A percentile compares a stretch with the other conserved stretches of the same genome.
phyloP scores from a whole-genome alignment of 2,113 vertebrate species.

The cattle (Bos taurus) region DNA sequence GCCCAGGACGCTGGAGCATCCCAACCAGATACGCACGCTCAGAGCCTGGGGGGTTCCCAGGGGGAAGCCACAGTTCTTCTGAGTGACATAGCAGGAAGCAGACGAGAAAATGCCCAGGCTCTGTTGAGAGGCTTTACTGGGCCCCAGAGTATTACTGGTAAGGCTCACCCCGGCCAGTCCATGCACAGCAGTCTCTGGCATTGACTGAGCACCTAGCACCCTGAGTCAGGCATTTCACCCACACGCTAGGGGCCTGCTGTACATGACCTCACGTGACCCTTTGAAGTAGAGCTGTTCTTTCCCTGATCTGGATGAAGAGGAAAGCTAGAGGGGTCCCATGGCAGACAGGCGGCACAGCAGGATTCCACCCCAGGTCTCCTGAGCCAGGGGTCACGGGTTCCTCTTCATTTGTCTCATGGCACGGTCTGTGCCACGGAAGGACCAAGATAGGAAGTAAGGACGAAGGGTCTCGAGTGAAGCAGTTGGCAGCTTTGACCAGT shows the following conservation, averaged over 20 bases:
- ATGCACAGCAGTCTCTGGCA: not conserved
- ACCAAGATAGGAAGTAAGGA: not conserved
- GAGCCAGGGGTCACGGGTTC: not conserved
- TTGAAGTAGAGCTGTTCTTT: accelerated
- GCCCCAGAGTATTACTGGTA: accelerated
- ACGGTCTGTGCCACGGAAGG: accelerated
- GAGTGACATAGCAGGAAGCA: not conserved
- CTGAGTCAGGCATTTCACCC: not conserved
- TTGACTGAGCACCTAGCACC: not conserved
- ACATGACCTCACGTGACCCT: accelerated
- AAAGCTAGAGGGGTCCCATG: accelerated
- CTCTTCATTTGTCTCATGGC: not conserved
- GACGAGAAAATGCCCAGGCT: not conserved
- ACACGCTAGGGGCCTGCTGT: accelerated
- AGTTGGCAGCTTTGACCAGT: not conserved
- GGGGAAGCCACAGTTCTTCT: not conserved
- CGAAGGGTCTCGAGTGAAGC: not conserved
- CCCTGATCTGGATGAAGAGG: not conserved
- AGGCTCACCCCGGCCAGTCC: accelerated
- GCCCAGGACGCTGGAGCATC: not conserved
- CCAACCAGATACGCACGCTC: not conserved
- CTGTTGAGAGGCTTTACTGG: not conserved
- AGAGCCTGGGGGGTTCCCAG: not conserved
- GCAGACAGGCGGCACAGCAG: not conserved
- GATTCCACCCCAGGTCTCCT: not conserved